phyloP scores from a whole-genome alignment of 2,113 vertebrate species.

The Neolamprologus brichardi region DNA sequence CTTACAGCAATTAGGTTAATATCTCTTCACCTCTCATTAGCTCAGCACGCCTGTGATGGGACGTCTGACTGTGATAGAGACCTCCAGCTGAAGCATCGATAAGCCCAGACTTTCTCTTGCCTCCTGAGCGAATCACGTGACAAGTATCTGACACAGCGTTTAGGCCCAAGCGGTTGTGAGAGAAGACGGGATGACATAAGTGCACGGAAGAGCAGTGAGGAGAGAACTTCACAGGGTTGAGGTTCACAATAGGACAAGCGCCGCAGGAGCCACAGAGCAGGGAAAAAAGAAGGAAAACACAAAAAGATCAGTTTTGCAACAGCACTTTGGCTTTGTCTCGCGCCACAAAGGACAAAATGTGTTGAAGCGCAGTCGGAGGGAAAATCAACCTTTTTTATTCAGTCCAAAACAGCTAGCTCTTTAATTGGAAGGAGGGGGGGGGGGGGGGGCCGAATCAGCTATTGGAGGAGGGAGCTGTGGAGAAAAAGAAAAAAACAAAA shows the following conservation, averaged over 20 bases:
- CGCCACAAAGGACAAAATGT: constrained; percentile 25
- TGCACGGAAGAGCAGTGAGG: neutral
- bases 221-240: constrained; percentile 12
- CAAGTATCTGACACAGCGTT: neutral
- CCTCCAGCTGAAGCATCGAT: constrained; percentile 5
- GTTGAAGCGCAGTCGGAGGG: constrained; percentile 5
- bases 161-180: neutral
- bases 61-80: constrained; percentile 11
- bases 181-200: neutral
- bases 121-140: neutral
- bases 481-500: neutral
- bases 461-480: too few relatives aligned
- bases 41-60: constrained; percentile 29
- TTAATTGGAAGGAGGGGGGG: neutral
- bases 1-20: constrained; percentile 61
- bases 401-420: constrained; percentile 4
- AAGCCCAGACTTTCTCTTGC: neutral
- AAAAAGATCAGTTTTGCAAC: constrained; percentile 47
- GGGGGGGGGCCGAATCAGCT: too few relatives aligned
- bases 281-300: neutral
- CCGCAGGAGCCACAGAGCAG: neutral
- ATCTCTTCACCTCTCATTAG: constrained; percentile 50
- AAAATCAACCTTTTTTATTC: constrained; percentile 20
- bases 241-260: constrained; percentile 38
- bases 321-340: constrained; percentile 40